Conservation (phyloP, 2,113 vertebrate genomes). For the Sclerurus mexicanus region DNA sequence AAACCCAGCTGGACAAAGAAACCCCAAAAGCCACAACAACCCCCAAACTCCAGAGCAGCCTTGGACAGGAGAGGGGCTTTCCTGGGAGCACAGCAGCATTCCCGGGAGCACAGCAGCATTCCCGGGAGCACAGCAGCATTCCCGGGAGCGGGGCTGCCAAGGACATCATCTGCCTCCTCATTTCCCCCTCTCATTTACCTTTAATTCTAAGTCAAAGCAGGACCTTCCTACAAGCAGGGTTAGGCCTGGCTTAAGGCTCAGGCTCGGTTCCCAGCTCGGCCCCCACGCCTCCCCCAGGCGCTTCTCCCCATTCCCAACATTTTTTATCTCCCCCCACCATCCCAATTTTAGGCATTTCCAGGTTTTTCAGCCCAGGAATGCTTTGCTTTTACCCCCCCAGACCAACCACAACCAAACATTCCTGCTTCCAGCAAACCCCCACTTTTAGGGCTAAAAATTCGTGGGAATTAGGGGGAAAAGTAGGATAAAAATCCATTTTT, state of each 20-base stretch:
- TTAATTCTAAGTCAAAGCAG: neutral
- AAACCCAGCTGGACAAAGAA: neutral
- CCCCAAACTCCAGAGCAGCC: neutral
- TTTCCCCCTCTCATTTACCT: neutral
- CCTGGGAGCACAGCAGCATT: neutral
- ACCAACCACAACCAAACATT: neutral
- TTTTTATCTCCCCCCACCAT: neutral
- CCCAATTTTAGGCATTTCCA: neutral
- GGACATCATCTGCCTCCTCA: fast-evolving
- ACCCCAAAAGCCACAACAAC: neutral
- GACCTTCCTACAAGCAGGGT: neutral
- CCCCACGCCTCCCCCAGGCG: neutral
- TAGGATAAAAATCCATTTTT: neutral
- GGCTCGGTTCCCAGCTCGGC: too few relatives aligned
- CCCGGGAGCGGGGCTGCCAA: neutral
- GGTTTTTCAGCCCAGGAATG: neutral
- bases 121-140: neutral
- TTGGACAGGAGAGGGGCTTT: neutral
- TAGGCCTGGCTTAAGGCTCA: neutral
- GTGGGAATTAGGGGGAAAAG: neutral
- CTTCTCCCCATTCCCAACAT: too few relatives aligned
- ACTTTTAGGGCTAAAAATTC: neutral
- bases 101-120: too few relatives aligned
- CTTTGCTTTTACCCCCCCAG: fast-evolving
- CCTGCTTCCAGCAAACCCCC: neutral